Evolutionary conservation across 2,797 vertebrate species (phyloP).

Genomic region (Thamnophis elegans): DNA sequence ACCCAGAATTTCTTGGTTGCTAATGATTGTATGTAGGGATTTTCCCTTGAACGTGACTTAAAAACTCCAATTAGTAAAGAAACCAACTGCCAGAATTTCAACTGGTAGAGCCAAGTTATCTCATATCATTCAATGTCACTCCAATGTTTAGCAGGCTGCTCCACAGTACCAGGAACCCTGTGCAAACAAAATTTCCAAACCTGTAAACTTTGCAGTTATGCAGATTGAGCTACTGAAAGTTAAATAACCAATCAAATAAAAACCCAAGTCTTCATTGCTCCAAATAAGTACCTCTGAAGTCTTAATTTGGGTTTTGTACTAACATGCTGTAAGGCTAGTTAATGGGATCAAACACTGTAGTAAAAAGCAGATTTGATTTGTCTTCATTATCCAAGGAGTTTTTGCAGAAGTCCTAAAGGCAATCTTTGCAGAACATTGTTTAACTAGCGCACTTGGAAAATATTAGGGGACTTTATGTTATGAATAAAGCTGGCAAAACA

Average conservation of each 20-base stretch:
- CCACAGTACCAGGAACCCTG: not conserved
- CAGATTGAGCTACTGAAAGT: not conserved
- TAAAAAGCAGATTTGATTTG: not conserved
- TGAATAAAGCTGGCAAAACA: not conserved
- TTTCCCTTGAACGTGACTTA: not conserved
- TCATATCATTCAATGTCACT: not conserved
- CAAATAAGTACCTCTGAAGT: not conserved
- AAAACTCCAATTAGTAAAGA: not conserved
- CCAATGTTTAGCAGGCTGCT: not conserved
- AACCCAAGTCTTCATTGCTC: not conserved
- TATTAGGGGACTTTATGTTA: constrained; percentile 20
- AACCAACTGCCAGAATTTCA: not conserved
- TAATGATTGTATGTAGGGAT: not conserved
- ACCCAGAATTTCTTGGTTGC: not conserved
- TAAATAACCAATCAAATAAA: not conserved
- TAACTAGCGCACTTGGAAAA: constrained; percentile 41
- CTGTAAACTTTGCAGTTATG: not conserved
- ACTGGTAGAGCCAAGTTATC: not conserved
- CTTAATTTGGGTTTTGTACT: not conserved
- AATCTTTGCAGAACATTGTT: constrained; percentile 16
- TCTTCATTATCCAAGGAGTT: not conserved
- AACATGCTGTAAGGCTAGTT: not conserved
- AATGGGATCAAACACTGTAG: constrained; percentile 1
- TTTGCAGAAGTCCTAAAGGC: constrained; percentile 39
- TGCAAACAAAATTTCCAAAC: not conserved